Base-by-base conservation (phyloP, 2,888 invertebrate species). In the Orthonevra nobilis region DNA sequence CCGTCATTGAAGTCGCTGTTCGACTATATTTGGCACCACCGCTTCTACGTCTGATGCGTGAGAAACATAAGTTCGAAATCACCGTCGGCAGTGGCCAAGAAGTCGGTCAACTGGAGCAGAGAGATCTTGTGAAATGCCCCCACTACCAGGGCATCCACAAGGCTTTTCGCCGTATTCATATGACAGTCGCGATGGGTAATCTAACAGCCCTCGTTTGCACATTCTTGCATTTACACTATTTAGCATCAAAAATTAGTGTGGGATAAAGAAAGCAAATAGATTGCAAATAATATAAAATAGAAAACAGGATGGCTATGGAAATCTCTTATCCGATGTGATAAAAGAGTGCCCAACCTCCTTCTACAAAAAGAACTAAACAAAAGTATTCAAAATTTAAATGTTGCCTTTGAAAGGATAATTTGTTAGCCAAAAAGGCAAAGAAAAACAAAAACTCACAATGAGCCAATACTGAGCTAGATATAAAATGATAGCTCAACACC, bases 121-220 rank as follows among this genome's bases (percentile, higher is more conserved):
- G 95, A 56, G 91, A 92, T 82, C 89, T 96, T 19, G 91, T 92
- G 12, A 91, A 93, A 85, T 95, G 95, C 85, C 94, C 95, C 0
- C 93, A 94, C 86, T 96, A 96, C 89, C 90, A 94, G 83, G 92
- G 92, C 84, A 91, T 95, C 10, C 92, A 96, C 85, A 91, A 90
- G 82, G 90, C 92, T 23, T 96, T 96, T 89, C 92, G 96, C 52
- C 91, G 92, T 36, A 91, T 93, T 56, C 96, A 96, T 89, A 93
- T 94, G 86, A 90, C 90, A 73, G 94, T 95, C 83, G 96, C 96
- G 9, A 92, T 94, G 87, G 94, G 95, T 64, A 96, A 96, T 85
- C 92, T 96, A 89, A 89, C 92, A 17, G 90, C 93, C 0, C 91
- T 94, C 89, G 90, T 90, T 4, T 93, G 92, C 84, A 93, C 93